Evolutionary conservation across 2,113 vertebrate genomes (phyloP), one percentile per base, ranked within the genome.

Genomic region (Tupaia tana): DNA sequence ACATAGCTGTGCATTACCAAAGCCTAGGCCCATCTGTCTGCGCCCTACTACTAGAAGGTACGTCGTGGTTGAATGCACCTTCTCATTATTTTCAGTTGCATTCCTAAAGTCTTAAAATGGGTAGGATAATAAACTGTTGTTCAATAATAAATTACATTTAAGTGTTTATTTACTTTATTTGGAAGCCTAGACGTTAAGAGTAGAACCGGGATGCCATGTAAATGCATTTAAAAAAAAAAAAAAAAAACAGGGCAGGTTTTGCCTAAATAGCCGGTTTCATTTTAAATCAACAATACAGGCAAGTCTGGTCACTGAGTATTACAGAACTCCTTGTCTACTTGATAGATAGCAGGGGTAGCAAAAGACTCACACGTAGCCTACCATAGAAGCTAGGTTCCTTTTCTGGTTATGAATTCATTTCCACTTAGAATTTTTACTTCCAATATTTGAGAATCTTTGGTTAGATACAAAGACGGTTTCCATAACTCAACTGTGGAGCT

Each of bases 381-480:
- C 31, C 13, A 70, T 9, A 19, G 24, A 91, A 56, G 31, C 9
- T 0, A 2, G 24, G 52, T 93, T 94, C n/a, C 15, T 58, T 80
- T 43, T 16, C 54, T 20, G 27, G 56, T 71, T 78, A n/a, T 16
- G 6, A 6, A 52, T 52, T 94, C 89, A 15, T 82, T 95, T 82
- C 24, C 86, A 86, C 22, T 91, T 11, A 75, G 10, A 86, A 86
- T 77, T 90, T 43, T 58, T 4, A 93, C 31, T 90, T 95, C 31
- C 20, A 71, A 61, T 34, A 91, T 86, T 63, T 34, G 22, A 54
- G 16, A 66, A 13, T 87, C 80, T 89, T 59, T 90, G 29, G 58
- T 83, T 84, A 29, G 87, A 77, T 34, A 63, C 77, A 85, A 90
- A 67, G 52, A 31, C 22, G 70, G 91, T 52, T 70, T n/a, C 69